Conservation (phyloP, 2,888 invertebrate genomes). For the Sympetrum striolatum region DNA sequence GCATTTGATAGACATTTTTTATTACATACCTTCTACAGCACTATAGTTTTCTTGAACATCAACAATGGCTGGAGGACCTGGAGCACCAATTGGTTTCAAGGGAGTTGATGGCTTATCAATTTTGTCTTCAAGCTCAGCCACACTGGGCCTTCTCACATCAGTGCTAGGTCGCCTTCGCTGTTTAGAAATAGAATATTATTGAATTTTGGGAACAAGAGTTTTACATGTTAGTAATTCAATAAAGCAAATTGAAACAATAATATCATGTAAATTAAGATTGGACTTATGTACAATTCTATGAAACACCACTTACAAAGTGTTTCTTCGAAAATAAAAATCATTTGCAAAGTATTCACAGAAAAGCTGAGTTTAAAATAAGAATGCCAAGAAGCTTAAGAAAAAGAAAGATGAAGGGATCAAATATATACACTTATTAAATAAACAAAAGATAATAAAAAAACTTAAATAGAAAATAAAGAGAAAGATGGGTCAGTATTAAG, state of each 20-base stretch:
- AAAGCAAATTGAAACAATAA: constrained; percentile 30
- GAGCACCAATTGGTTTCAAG: constrained; percentile 77
- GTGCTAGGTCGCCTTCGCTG: constrained; percentile 86
- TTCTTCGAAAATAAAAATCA: constrained; percentile 48
- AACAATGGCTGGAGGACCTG: constrained; percentile 87
- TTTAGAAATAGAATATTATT: constrained; percentile 46
- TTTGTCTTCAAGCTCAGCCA: constrained; percentile 88
- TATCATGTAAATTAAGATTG: not conserved
- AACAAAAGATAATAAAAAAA: constrained; percentile 1
- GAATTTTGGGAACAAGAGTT: constrained; percentile 1
- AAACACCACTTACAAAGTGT: constrained; percentile 21
- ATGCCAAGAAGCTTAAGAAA: constrained; percentile 52
- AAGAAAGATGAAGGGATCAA: constrained; percentile 60
- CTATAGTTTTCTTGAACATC: constrained; percentile 95
- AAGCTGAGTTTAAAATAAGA: constrained; percentile 41
- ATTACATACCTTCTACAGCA: constrained; percentile 85
- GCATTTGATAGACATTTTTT: not conserved
- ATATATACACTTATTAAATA: constrained; percentile 56
- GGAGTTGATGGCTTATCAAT: constrained; percentile 93
- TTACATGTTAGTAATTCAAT: constrained; percentile 10
- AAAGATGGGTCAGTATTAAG: constrained; percentile 21
- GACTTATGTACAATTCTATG: not conserved
- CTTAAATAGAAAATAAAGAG: constrained; percentile 38
- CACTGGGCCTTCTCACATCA: constrained; percentile 87
- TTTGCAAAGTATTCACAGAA: constrained; percentile 35